Evolutionary conservation across 2,888 invertebrate species (phyloP), one percentile per base, ranked within the genome.

Genomic region (Orchestes rusci): DNA sequence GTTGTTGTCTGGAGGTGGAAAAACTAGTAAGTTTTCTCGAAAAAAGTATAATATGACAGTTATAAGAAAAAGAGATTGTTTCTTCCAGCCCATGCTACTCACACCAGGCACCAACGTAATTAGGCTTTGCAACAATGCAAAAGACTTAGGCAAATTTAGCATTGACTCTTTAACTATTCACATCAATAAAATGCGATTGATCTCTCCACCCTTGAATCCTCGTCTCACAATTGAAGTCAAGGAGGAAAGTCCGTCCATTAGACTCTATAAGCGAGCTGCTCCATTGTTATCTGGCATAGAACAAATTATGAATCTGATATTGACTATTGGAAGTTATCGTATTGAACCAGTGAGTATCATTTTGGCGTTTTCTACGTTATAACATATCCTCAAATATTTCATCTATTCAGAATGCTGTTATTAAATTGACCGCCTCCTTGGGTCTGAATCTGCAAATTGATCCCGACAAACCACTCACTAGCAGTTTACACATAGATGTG

Each of bases 221-320:
- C 66, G 75, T 70, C 53, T 72, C 67, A 29, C 72, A 66, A 46
- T 76, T 66, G 59, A 78, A 70, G 66, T 62, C 53, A 68, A 29
- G 51, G 65, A 58, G 36, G 68, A 52, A 54, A 66, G 61, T 41
- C 70, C 69, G 2, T 56, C 57, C 52, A 45, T 76, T 63, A 74
- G 56, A 66, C 71, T 57, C 58, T 77, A 56, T 64, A 80, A 61
- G 69, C 71, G 62, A 57, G 65, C 74, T 33, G 81, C 82, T 51
- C 84, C 88, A 56, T 70, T 92, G 33, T 73, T 92, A 4, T 87
- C 89, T 1, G 91, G 91, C 0, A 73, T 90, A 51, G 80, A 83
- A 55, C 90, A 91, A 65, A 74, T 77, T 15, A 79, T 91, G 70
- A 77, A 80, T 54, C 61, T 92, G 39, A 77, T 80, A 30, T 76